Conservation (phyloP, 2,113 vertebrate genomes). For the Callospermophilus lateralis region DNA sequence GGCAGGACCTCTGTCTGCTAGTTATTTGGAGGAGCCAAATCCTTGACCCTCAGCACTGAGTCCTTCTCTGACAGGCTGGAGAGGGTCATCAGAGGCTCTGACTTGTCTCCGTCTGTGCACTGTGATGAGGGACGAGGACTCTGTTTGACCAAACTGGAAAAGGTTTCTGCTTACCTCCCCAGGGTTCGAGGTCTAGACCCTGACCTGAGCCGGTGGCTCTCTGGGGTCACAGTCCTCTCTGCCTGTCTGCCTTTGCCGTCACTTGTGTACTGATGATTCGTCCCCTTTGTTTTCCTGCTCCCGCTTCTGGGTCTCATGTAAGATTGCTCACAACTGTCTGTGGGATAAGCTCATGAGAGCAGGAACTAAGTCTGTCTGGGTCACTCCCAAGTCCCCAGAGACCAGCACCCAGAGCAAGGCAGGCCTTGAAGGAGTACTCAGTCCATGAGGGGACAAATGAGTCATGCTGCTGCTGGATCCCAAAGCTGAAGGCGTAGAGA, state of each 20-base stretch:
- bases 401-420: neutral
- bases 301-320: too few species aligned
- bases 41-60: neutral
- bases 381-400: neutral
- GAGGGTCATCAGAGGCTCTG: neutral
- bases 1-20: neutral
- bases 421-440: neutral
- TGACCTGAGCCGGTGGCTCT: neutral
- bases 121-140: neutral
- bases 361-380: neutral
- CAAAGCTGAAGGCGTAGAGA: neutral
- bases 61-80: neutral
- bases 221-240: neutral
- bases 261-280: neutral
- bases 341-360: neutral
- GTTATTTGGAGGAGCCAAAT: neutral
- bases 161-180: neutral
- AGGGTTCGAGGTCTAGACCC: neutral
- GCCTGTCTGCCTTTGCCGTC: neutral
- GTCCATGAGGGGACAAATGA: neutral
- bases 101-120: fast-evolving
- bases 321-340: neutral
- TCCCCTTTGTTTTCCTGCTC: neutral
- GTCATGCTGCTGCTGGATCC: neutral
- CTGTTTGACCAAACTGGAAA: neutral